Evolutionary conservation across 2,797 vertebrate species (phyloP).

Genomic region (Apogon hyalosoma): DNA sequence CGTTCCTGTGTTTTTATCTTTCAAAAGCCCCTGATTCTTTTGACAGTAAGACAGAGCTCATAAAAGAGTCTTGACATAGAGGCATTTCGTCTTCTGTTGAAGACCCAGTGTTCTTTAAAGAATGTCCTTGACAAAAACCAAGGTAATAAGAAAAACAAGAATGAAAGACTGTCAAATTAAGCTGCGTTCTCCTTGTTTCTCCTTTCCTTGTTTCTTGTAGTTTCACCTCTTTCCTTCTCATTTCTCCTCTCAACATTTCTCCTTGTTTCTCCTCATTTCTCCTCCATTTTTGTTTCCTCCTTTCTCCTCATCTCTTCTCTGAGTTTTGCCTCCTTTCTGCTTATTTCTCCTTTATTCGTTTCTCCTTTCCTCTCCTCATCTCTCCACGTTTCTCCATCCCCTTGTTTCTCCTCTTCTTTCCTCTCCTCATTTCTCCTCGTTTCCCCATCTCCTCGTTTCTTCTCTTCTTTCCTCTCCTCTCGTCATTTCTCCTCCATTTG

Average conservation of each 20-base stretch:
- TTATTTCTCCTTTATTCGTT: background rate
- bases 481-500: background rate
- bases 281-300: no score
- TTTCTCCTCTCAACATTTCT: no score
- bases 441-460: background rate
- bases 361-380: conserved; percentile 7
- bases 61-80: conserved; percentile 15
- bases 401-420: conserved; percentile 1
- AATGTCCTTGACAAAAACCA: conserved; percentile 35
- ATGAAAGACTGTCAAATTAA: conserved; percentile 18
- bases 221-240: no score
- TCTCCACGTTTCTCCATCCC: background rate
- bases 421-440: conserved; percentile 8
- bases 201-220: no score
- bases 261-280: no score
- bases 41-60: no score
- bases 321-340: no score
- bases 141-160: conserved; percentile 42
- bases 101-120: conserved; percentile 26
- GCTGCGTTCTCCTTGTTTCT: no score
- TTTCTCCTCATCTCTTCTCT: no score
- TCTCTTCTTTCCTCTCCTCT: conserved; percentile 2
- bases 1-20: no score
- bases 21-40: no score
- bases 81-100: conserved; percentile 40